Base-by-base conservation (phyloP, 2,797 vertebrate species). In the Emydoidea blandingii region DNA sequence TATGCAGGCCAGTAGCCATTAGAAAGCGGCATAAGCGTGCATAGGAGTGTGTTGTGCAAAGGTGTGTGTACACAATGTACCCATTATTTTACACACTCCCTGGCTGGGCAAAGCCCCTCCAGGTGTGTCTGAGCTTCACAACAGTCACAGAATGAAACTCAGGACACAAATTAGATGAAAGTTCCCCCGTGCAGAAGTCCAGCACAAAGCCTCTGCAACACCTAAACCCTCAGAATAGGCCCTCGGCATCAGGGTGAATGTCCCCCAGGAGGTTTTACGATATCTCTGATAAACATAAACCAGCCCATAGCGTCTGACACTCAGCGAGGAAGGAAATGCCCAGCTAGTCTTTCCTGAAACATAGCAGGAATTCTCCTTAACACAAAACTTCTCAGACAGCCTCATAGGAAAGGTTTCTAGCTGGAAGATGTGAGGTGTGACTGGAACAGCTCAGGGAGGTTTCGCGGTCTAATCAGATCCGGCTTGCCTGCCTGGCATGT, bases 341-440 rank as follows among this genome's bases (percentile, higher is more conserved):
- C 0, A 0, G 29, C 4, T 44, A 7, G 18, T 85, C 23, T 81
- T 76, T 23, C 15, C 41, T 83, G 37, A 47, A 11, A 0, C 3
- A 84, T 29, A 83, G 31, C 12, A 18, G 44, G 27, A 5, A 47
- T 29, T 47, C 34, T 56, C 37, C 18, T 4, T 10, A 59, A 65
- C 52, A 56, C 54, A 84, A 21, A 47, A 44, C 21, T 16, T 34
- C 1, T 56, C 53, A 23, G 25, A 72, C 19, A 19, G 29, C 31
- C 9, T 23, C 25, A 37, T 41, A 16, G 0, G 41, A 19, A 16
- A 37, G 3, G 14, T 81, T 94, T 81, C 34, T 15, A 57, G 65
- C 29, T 84, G 41, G 79, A 78, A 65, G 50, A 34, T 52, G 5
- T 4, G 3, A 52, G 37, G 21, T 41, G 54, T 47, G 29, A 10